A percentile compares a stretch with the other conserved stretches of the same genome.
Conservation (phyloP, 2,113 vertebrate species). For the Turdus rufiventris region DNA sequence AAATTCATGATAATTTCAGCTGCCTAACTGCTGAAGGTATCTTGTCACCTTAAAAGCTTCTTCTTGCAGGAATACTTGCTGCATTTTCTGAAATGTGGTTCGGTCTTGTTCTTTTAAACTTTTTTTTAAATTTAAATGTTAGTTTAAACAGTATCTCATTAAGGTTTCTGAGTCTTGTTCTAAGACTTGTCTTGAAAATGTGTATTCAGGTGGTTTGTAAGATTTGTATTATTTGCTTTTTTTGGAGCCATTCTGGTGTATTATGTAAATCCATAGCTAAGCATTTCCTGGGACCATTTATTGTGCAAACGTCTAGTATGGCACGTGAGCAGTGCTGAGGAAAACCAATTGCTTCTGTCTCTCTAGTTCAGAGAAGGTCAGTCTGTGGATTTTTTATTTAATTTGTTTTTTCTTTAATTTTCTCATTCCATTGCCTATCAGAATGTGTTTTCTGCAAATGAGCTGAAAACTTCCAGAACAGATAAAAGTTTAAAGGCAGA, state of each 20-base stretch:
- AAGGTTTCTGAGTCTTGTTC: not conserved
- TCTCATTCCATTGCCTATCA: not conserved
- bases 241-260: conserved; percentile 47
- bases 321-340: not conserved
- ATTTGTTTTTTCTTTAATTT: not conserved
- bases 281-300: conserved; percentile 47
- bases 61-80: not conserved
- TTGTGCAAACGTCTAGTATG: not conserved
- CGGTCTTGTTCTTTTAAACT: not conserved
- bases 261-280: conserved; percentile 54
- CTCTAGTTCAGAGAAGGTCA: not conserved
- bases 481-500: not conserved
- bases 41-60: not conserved
- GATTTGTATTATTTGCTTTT: conserved; percentile 64
- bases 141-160: conserved; percentile 18
- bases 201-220: conserved; percentile 43
- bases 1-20: not conserved
- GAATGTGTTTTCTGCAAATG: not conserved
- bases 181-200: conserved; percentile 17
- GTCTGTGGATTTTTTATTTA: not conserved
- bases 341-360: conserved; percentile 29
- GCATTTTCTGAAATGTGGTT: not conserved
- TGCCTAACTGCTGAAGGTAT: not conserved
- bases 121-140: not conserved
- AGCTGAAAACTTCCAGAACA: not conserved